A percentile compares a stretch with the other conserved stretches of the same genome.
Evolutionary conservation across 2,797 vertebrate species (phyloP).

Genomic region (Halcyon leucocephala): DNA sequence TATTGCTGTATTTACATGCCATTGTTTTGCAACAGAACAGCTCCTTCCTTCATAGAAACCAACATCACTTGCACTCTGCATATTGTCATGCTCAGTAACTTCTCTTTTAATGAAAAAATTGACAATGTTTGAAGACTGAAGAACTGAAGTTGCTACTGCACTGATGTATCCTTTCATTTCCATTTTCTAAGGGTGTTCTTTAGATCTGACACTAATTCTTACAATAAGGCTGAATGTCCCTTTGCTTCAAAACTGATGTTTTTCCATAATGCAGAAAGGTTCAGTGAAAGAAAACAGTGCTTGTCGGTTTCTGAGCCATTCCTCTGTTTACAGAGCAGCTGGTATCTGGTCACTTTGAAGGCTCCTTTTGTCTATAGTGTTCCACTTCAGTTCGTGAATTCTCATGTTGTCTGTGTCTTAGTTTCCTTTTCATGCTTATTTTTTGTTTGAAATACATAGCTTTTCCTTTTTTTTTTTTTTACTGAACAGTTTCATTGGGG

Average conservation of each 20-base stretch:
- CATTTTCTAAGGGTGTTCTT: background rate
- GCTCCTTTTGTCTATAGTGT: background rate
- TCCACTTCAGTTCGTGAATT: background rate
- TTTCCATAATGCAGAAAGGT: background rate
- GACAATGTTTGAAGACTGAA: background rate
- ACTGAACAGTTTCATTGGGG: background rate
- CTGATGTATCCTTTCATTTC: background rate
- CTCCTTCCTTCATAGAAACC: background rate
- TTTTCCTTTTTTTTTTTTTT: background rate
- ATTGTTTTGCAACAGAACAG: background rate
- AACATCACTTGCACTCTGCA: background rate
- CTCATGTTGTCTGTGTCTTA: background rate
- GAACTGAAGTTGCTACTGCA: background rate
- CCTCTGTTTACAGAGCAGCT: background rate
- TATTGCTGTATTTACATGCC: fast-evolving
- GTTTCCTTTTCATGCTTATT: background rate
- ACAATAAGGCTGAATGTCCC: background rate
- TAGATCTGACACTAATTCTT: background rate
- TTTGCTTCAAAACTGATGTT: background rate
- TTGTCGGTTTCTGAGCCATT: background rate
- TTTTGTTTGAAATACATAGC: background rate
- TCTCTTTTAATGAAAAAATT: background rate
- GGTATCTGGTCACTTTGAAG: background rate
- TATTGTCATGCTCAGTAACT: background rate
- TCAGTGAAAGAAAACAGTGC: background rate